A percentile compares a stretch with the other conserved stretches of the same genome.
Evolutionary conservation across 2,113 vertebrate species (phyloP).

Genomic region (Numida meleagris): DNA sequence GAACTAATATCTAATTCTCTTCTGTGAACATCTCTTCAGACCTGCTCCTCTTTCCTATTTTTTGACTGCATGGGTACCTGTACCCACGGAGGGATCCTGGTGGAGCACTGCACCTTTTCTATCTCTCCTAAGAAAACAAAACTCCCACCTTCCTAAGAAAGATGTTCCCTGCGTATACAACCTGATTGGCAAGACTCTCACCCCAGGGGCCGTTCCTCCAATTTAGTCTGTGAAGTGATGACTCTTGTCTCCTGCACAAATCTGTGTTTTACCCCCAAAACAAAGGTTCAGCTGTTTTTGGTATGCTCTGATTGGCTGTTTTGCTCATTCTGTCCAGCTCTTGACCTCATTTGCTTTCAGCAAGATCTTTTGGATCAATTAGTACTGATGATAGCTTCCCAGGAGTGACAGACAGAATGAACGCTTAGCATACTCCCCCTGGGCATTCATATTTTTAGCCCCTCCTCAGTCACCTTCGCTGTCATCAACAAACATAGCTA

Average conservation of each 20-base stretch:
- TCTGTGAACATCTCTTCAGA: not conserved
- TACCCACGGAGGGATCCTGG: not conserved
- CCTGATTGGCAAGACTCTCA: not conserved
- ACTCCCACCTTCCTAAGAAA: not conserved
- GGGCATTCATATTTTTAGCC: conserved; percentile 45
- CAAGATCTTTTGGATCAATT: not conserved
- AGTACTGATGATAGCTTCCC: conserved; percentile 3
- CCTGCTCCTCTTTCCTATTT: not conserved
- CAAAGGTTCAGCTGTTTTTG: not conserved
- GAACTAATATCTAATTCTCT: not conserved
- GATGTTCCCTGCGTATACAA: not conserved
- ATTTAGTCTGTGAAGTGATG: not conserved
- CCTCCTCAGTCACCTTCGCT: conserved; percentile 51
- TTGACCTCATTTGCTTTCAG: not conserved
- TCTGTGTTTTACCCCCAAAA: not conserved
- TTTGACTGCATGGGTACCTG: not conserved
- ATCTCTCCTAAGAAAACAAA: not conserved
- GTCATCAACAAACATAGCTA: not conserved
- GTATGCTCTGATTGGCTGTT: not conserved
- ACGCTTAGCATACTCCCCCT: not conserved
- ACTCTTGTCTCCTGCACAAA: not conserved
- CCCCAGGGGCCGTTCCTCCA: not conserved
- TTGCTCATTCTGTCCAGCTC: not conserved
- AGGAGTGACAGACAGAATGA: not conserved
- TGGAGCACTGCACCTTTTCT: not conserved